Evolutionary conservation across 2,888 invertebrate genomes (phyloP), one percentile per base, ranked within the genome.

Genomic region (Mallateleia sp.): DNA sequence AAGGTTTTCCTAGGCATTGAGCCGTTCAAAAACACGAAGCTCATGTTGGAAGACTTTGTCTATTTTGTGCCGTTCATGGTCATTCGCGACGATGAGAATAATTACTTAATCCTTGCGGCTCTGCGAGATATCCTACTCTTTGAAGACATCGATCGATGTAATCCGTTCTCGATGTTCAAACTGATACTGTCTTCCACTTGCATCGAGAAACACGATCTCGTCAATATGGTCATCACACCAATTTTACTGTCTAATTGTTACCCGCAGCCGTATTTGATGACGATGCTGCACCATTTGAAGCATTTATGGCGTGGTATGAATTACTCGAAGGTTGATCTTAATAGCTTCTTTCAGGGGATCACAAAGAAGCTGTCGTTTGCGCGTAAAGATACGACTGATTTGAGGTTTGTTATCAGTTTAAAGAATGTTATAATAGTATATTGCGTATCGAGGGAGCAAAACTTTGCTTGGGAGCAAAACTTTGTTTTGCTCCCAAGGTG

Each of bases 201-300:
- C 69, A 66, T 75, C 0, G 14, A 84, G 15, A 54, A 54, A 1
- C 89, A 93, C 20, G 91, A 93, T 9, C 28, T 94, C 1, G 67
- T 93, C 14, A 92, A 92, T 45, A 88, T 91, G 24, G 88, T 94
- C 45, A 91, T 93, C 20, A 88, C 92, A 34, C 92, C 93, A 0
- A 79, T 52, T 47, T 79, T 87, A 14, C 25, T 79, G 18, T 25
- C 24, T 1, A 50, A 87, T 32, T 18, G n/a, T 18, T 87, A 87
- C 56, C 67, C 67, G 0, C 82, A 79, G 18, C 22, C 0, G 9
- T 15, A 56, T 56, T 38, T 85, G 8, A 2, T 5, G 0, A 4
- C 18, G 5, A 47, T 77, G 3, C 28, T 84, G 18, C 7, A 28
- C 2, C 15, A 67, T 4, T 0, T 79, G 18, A 58, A 60, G 7